These are phyloP conservation scores for Protonemura montana DNA, from an alignment of 2,888 invertebrate species.

Conservation along the genomic window DNA sequence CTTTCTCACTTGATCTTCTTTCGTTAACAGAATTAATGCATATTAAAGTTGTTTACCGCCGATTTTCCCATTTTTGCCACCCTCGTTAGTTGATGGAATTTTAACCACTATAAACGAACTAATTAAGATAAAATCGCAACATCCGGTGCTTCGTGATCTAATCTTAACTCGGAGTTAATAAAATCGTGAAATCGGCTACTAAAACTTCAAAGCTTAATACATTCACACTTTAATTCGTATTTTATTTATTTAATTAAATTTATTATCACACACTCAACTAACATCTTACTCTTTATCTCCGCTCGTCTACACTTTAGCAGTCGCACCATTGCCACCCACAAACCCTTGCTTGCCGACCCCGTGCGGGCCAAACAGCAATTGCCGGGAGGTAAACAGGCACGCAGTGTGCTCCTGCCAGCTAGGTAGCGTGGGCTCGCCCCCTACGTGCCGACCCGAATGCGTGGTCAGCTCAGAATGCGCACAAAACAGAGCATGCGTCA, in stretches of 20 bases:
- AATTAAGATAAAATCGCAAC: too few relatives aligned
- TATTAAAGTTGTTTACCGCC: too few relatives aligned
- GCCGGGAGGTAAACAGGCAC: constrained; percentile 73
- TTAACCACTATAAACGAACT: too few relatives aligned
- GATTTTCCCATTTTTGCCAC: too few relatives aligned
- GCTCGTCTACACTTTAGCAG: constrained; percentile 43
- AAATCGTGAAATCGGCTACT: not conserved
- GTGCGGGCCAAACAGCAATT: constrained; percentile 80
- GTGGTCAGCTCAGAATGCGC: constrained; percentile 80
- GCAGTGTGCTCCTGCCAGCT: constrained; percentile 80
- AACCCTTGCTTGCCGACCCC: constrained; percentile 80
- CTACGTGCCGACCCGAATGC: constrained; percentile 80
- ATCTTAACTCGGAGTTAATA: not conserved
- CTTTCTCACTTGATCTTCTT: constrained; percentile 16
- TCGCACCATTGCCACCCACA: constrained; percentile 59
- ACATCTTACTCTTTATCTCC: constrained; percentile 25
- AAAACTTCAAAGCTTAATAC: not conserved
- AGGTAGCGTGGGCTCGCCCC: constrained; percentile 77
- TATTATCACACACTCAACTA: too few relatives aligned
- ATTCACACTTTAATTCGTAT: too few relatives aligned
- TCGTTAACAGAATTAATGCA: too few relatives aligned
- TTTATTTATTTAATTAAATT: too few relatives aligned
- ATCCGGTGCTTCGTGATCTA: too few relatives aligned
- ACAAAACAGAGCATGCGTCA: constrained; percentile 77
- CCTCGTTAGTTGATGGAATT: too few relatives aligned